Evolutionary conservation across 2,888 invertebrate genomes (phyloP).

Genomic region (Catotricha subobsoleta): DNA sequence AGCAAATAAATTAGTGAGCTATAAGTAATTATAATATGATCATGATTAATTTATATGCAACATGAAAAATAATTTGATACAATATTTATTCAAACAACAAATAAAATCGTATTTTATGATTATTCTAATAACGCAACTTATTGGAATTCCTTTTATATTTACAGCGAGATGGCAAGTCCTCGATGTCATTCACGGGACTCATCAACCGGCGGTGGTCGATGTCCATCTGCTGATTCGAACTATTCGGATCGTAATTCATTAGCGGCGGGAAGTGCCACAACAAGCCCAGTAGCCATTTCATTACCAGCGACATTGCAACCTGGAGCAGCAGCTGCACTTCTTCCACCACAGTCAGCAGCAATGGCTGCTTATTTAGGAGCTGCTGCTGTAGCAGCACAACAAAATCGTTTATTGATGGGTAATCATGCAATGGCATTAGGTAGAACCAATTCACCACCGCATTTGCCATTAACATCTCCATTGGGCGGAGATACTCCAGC

Average conservation of each 20-base stretch:
- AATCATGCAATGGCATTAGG: slow-evolving; percentile 25
- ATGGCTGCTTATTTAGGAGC: slow-evolving; percentile 66
- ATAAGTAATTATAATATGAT: too few species aligned
- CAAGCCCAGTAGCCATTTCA: slow-evolving; percentile 47
- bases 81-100: too few species aligned
- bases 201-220: slow-evolving; percentile 48
- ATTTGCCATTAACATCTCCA: slow-evolving; percentile 37
- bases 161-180: slow-evolving; percentile 56
- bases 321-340: slow-evolving; percentile 40
- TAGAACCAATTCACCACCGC: slow-evolving; percentile 19
- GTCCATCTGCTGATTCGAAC: slow-evolving; percentile 61
- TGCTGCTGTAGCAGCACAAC: slow-evolving; percentile 48
- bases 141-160: slow-evolving; percentile 24
- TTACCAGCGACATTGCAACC: slow-evolving; percentile 49
- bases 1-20: too few species aligned
- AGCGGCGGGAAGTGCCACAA: slow-evolving; percentile 32
- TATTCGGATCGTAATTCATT: slow-evolving; percentile 42
- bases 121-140: too few species aligned
- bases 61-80: too few species aligned
- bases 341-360: slow-evolving; percentile 64
- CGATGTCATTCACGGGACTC: slow-evolving; percentile 71
- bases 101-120: too few species aligned
- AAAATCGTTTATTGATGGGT: slow-evolving; percentile 54
- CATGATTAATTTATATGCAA: too few species aligned
- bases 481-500: slow-evolving; percentile 41